phyloP scores from a whole-genome alignment of 2,797 vertebrate genomes.

The Phylloscopus collybita region DNA sequence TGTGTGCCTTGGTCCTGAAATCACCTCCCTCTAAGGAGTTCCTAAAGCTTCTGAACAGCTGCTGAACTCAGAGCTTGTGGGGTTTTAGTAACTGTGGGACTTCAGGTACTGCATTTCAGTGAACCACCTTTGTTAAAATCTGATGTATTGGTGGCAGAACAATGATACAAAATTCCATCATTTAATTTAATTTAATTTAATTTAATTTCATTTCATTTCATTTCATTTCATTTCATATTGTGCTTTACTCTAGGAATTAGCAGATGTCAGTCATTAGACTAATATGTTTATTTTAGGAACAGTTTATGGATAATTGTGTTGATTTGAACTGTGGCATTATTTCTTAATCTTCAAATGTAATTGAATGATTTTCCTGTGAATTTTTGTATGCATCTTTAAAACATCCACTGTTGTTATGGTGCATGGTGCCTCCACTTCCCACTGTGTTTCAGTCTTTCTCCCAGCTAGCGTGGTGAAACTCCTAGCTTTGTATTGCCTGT shows the following conservation, averaged over 20 bases:
- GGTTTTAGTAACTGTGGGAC: neutral
- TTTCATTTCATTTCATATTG: too few species aligned
- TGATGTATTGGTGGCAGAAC: neutral
- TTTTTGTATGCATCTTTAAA: neutral
- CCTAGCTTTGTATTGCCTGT: neutral
- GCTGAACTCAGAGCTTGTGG: neutral
- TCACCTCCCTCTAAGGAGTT: neutral
- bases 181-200: too few species aligned
- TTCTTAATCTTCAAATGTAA: neutral
- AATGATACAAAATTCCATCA: too few species aligned
- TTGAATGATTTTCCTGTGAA: neutral
- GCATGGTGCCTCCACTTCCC: neutral
- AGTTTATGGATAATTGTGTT: neutral
- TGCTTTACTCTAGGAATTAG: neutral
- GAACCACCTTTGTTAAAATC: neutral
- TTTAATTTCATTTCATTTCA: too few species aligned
- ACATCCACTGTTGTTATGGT: fast-evolving
- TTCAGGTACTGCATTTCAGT: neutral
- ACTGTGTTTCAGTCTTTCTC: neutral
- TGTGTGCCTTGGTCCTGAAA: neutral
- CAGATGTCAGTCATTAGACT: neutral
- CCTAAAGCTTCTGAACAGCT: neutral
- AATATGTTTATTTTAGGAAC: neutral
- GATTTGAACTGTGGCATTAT: neutral
- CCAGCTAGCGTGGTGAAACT: neutral